phyloP scores from a whole-genome alignment of 2,797 vertebrate species.

The Mastacembelus armatus region DNA sequence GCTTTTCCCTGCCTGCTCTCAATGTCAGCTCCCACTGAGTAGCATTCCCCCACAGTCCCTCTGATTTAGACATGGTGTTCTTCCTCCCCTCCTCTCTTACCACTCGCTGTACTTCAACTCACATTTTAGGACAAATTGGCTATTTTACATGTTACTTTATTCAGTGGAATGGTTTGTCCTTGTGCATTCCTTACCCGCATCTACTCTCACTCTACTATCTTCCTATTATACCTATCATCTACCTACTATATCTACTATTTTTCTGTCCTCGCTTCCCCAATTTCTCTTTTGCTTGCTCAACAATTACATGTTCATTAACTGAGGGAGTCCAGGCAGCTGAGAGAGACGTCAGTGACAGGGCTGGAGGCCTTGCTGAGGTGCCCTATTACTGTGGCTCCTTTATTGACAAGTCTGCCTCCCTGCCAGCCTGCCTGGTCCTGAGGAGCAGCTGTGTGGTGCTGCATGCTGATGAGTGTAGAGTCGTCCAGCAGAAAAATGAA shows the following conservation, averaged over 20 bases:
- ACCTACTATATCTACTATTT: constrained; percentile 3
- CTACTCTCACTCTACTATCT: constrained; percentile 19
- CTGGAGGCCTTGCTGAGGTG: constrained; percentile 56
- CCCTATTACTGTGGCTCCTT: constrained; percentile 61
- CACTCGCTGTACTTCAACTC: constrained; percentile 11
- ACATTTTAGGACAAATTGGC: constrained; percentile 45
- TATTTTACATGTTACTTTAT: constrained; percentile 50
- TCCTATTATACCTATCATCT: constrained; percentile 44
- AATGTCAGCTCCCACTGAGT: constrained; percentile 63
- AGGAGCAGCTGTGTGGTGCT: constrained; percentile 50
- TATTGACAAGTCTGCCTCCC: constrained; percentile 71
- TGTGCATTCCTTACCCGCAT: constrained; percentile 18
- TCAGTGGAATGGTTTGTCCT: constrained; percentile 44
- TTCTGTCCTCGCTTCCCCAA: constrained; percentile 15
- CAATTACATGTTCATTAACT: constrained; percentile 69
- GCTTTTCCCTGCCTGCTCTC: constrained; percentile 38
- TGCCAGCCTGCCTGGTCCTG: constrained; percentile 50
- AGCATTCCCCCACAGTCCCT: constrained; percentile 23
- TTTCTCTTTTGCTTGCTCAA: constrained; percentile 67
- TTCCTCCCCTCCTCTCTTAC: not conserved
- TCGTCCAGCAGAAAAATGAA: constrained; percentile 58
- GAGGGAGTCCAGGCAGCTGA: constrained; percentile 51
- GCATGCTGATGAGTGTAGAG: constrained; percentile 70
- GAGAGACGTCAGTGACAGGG: constrained; percentile 64
- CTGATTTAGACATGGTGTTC: constrained; percentile 43